Evolutionary conservation across 2,113 vertebrate species (phyloP), one percentile per base, ranked within the genome.

Genomic region (Alligator sinensis): DNA sequence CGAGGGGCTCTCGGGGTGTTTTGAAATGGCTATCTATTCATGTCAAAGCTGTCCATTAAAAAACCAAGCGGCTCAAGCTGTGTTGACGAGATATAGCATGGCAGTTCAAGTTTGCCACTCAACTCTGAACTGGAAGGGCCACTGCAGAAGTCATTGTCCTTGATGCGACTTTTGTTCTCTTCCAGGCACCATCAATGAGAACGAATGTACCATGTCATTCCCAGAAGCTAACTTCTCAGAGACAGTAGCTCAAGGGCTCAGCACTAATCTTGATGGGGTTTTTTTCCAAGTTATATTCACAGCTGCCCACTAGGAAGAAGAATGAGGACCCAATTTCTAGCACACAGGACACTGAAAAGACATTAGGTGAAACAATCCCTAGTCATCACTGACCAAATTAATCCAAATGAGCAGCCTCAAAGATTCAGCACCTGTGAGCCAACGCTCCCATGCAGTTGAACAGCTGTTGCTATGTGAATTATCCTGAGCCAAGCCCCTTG

Each of bases 41-140:
- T 87, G 90, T 91, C 84, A 87, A 80, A 90, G 47, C 95, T 1
- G 0, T 70, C 86, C 93, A 89, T 87, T 92, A 82, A 89, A 77
- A 93, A 89, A 92, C 92, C 93, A 96, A 94, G 80, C 89, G 86
- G 38, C 22, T 82, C 90, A 94, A 94, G 94, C 87, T 88, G 91
- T 92, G 91, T 95, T 75, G 89, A 86, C 89, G 91, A 80, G 93
- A 84, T 88, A 84, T 95, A 94, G 90, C 87, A 95, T 91, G 80
- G 16, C 83, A 89, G 82, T 27, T 58, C 61, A 93, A 84, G 5
- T 84, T 92, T 93, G 90, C 92, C 92, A 95, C 79, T 93, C 85
- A 80, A 4, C 59, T 82, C 47, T 9, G 80, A 57, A 87, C 88
- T 14, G 1, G 47, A 80, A 84, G 91, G 94, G 88, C 94, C 94